Evolutionary conservation across 23 tunicate genomes (phyloP).

Genomic region (Ascidia mentula): DNA sequence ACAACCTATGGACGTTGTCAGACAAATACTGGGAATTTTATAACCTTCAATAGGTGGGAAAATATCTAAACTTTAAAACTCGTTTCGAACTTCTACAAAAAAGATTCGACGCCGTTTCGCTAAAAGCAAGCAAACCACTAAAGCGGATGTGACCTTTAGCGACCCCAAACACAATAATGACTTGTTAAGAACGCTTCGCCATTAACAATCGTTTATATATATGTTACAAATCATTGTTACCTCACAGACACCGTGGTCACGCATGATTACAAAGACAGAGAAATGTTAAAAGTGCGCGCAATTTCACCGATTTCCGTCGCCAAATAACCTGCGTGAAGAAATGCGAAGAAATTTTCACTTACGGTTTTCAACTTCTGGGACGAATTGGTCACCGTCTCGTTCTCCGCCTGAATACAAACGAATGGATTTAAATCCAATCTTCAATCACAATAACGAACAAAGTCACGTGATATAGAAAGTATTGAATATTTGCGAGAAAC

Average conservation of each 20-base stretch:
- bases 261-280: background rate
- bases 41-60: no score
- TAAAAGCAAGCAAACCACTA: background rate
- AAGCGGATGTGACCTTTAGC: background rate
- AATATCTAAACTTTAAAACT: no score
- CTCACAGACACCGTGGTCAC: background rate
- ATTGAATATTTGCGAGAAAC: no score
- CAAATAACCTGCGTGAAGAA: background rate
- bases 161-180: constrained; percentile 3
- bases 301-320: background rate
- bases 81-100: no score
- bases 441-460: no score
- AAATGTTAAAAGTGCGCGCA: background rate
- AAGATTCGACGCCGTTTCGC: no score
- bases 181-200: background rate
- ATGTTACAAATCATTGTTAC: background rate
- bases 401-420: constrained; percentile 32
- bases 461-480: background rate
- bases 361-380: constrained; percentile 94
- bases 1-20: no score
- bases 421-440: background rate
- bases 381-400: constrained; percentile 87
- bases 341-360: constrained; percentile 19
- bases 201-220: background rate
- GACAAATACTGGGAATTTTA: no score